phyloP scores from a whole-genome alignment of 2,888 invertebrate genomes.

The Euzophera pinguis region DNA sequence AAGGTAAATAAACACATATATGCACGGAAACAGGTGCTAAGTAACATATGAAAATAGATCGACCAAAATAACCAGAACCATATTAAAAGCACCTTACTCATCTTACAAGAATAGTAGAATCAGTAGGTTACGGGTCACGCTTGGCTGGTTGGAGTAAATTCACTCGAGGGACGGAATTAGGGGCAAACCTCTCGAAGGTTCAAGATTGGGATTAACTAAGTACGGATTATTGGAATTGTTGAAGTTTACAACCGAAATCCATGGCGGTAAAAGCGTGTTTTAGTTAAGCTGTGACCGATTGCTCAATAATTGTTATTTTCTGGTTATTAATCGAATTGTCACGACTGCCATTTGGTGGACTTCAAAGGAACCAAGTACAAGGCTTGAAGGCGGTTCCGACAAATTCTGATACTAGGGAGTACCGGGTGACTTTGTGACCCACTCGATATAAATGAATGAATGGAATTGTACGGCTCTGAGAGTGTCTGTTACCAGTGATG shows the following conservation, averaged over 20 bases:
- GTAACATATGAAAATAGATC: slow-evolving; percentile 20
- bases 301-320: not conserved
- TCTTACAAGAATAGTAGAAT: not conserved
- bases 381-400: no score
- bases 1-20: not conserved
- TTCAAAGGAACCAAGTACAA: no score
- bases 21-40: slow-evolving; percentile 36
- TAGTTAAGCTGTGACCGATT: slow-evolving; percentile 13
- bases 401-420: no score
- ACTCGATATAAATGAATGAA: no score
- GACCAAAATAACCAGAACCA: slow-evolving; percentile 33
- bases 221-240: slow-evolving; percentile 18
- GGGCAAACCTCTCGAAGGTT: slow-evolving; percentile 32
- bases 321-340: no score
- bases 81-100: slow-evolving; percentile 8
- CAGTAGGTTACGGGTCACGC: slow-evolving; percentile 29
- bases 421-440: no score
- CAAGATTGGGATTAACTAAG: slow-evolving; percentile 40
- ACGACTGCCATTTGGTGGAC: no score
- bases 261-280: slow-evolving; percentile 5
- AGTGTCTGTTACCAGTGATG: no score
- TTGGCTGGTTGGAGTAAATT: slow-evolving; percentile 32
- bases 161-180: slow-evolving; percentile 45
- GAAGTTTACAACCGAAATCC: slow-evolving; percentile 15
- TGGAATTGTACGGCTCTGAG: no score